phyloP scores from a whole-genome alignment of 2,797 vertebrate species.

The Setipinna tenuifilis region DNA sequence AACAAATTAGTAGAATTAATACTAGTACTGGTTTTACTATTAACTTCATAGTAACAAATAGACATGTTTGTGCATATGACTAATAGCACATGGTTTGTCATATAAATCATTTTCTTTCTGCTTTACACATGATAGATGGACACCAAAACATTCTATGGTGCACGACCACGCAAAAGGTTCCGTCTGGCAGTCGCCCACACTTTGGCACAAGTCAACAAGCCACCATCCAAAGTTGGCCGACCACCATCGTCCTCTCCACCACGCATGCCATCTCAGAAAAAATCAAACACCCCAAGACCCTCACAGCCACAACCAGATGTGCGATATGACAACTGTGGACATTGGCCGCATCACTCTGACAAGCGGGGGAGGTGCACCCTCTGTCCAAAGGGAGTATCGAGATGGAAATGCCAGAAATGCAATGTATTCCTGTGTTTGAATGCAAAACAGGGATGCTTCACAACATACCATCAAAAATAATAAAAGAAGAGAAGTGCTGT shows the following conservation, averaged over 20 bases:
- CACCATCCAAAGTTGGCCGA: constrained; percentile 29
- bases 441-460: constrained; percentile 22
- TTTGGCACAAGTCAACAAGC: constrained; percentile 43
- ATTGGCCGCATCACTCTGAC: constrained; percentile 27
- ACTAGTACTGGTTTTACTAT: no score
- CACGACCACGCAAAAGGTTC: constrained; percentile 39
- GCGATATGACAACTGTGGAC: constrained; percentile 31
- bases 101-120: no score
- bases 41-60: no score
- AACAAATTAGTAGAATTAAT: no score
- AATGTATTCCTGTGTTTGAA: constrained; percentile 32
- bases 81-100: no score
- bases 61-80: no score
- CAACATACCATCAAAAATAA: constrained; percentile 25
- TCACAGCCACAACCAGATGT: constrained; percentile 32
- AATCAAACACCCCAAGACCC: constrained; percentile 39
- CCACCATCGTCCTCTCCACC: constrained; percentile 48
- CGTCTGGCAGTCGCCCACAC: constrained; percentile 38
- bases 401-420: constrained; percentile 32
- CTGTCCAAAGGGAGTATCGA: constrained; percentile 1
- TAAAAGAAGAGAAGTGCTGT: no score
- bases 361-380: no score
- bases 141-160: no score
- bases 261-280: constrained; percentile 49
- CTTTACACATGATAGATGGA: no score